These are phyloP conservation scores for Mactromeris polynyma DNA, from an alignment of 2,888 invertebrate genomes.

Conservation along the genomic window DNA sequence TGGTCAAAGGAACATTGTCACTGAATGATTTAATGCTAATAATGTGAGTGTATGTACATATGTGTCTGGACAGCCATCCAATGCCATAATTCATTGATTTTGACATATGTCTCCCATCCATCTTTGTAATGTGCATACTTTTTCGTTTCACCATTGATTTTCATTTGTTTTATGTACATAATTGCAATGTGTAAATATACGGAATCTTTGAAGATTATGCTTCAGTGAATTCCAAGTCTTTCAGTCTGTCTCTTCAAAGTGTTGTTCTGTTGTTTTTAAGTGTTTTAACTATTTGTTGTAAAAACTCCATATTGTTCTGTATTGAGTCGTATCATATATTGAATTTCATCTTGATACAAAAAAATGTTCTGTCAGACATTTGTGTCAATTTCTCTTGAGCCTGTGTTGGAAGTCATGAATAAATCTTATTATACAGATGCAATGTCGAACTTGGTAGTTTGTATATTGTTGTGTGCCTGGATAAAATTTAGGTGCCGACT, in stretches of 20 bases:
- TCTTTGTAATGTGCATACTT: background rate
- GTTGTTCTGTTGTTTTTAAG: conserved; percentile 4
- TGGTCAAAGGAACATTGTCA: background rate
- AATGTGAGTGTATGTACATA: background rate
- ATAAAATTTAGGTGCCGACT: no score
- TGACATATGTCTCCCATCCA: no score
- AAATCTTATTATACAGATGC: no score
- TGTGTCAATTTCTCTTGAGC: no score
- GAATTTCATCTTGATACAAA: no score
- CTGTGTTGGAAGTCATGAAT: no score
- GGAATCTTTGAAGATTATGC: background rate
- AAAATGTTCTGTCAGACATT: no score
- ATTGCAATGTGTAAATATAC: background rate
- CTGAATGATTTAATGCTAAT: background rate
- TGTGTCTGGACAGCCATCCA: background rate
- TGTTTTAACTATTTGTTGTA: background rate
- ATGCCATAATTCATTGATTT: background rate
- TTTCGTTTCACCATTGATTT: background rate
- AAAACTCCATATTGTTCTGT: background rate
- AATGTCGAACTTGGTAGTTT: no score
- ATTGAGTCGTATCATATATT: no score
- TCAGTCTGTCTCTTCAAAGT: conserved; percentile 34
- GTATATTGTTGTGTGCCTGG: no score
- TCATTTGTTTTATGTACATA: background rate
- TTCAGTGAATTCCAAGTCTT: conserved; percentile 46